These are phyloP conservation scores for Adrianichthys oophorus DNA, from an alignment of 2,797 vertebrate species.

Conservation along the genomic window DNA sequence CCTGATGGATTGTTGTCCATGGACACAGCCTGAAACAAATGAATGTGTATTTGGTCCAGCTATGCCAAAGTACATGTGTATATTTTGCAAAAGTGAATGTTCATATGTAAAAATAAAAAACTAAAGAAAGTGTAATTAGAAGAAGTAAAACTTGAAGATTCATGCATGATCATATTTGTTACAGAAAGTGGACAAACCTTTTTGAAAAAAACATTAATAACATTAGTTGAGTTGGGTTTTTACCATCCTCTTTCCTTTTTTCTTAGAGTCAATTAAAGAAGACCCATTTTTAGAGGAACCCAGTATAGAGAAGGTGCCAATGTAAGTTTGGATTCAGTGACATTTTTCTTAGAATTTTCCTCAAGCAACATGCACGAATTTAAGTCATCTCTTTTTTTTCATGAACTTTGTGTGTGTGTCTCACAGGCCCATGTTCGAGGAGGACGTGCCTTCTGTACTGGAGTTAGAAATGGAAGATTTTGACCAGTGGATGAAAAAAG, in stretches of 20 bases:
- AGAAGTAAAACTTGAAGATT: too few species aligned
- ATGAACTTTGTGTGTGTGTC: neutral
- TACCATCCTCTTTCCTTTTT: constrained; percentile 5
- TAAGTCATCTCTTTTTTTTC: neutral
- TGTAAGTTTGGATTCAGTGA: constrained; percentile 65
- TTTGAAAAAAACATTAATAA: too few species aligned
- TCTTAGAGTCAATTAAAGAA: constrained; percentile 52
- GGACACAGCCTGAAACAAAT: too few species aligned
- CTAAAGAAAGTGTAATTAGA: too few species aligned
- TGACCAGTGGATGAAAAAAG: constrained; percentile 93
- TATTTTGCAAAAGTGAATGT: too few species aligned
- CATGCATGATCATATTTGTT: too few species aligned
- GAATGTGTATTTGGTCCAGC: too few species aligned
- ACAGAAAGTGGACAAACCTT: too few species aligned
- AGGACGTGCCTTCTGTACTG: constrained; percentile 95
- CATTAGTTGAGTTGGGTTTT: too few species aligned
- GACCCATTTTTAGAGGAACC: constrained; percentile 69
- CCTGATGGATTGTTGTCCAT: too few species aligned
- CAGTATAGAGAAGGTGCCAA: constrained; percentile 76
- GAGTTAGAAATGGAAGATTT: constrained; percentile 98
- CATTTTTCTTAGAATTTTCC: neutral
- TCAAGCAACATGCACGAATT: neutral
- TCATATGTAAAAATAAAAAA: too few species aligned
- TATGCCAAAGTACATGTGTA: too few species aligned
- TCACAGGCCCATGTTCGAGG: constrained; percentile 96